These are phyloP conservation scores for Atta cephalotes DNA, from an alignment of 1,140 invertebrate species.

Conservation along the genomic window DNA sequence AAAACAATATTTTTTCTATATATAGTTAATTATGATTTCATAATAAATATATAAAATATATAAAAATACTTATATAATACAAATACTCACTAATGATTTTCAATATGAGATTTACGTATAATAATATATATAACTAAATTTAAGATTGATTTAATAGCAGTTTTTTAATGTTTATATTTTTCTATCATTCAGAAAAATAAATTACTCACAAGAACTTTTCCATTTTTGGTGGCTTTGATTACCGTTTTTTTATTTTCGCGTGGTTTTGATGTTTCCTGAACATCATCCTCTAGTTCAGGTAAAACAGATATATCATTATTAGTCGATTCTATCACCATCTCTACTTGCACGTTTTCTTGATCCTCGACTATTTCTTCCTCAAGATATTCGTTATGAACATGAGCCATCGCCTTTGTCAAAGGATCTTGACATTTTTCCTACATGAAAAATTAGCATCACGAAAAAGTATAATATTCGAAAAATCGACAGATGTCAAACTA, in stretches of 20 bases:
- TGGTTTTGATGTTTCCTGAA: slow-evolving; percentile 56
- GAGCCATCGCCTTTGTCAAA: slow-evolving; percentile 80
- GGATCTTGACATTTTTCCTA: slow-evolving; percentile 74
- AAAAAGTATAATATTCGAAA: neutral
- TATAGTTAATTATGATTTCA: neutral
- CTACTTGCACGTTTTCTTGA: slow-evolving; percentile 75
- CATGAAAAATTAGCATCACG: neutral
- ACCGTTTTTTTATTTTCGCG: slow-evolving; percentile 30
- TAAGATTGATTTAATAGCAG: neutral
- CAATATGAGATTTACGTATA: neutral
- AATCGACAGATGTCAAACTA: neutral
- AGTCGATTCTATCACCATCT: slow-evolving; percentile 78
- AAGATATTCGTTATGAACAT: slow-evolving; percentile 80
- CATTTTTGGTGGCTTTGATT: neutral
- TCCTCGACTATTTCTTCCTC: slow-evolving; percentile 70
- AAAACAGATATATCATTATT: slow-evolving; percentile 55
- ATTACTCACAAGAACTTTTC: slow-evolving; percentile 37
- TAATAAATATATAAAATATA: too few relatives aligned
- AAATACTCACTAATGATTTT: neutral
- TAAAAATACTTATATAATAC: too few relatives aligned
- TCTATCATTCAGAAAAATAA: neutral
- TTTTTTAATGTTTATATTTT: too few relatives aligned
- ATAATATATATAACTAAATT: neutral
- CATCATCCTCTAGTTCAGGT: slow-evolving; percentile 56
- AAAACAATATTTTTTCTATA: slow-evolving; percentile 19